Evolutionary conservation across 2,113 vertebrate species (phyloP), one percentile per base, ranked within the genome.

Genomic region (Globicephala melas): DNA sequence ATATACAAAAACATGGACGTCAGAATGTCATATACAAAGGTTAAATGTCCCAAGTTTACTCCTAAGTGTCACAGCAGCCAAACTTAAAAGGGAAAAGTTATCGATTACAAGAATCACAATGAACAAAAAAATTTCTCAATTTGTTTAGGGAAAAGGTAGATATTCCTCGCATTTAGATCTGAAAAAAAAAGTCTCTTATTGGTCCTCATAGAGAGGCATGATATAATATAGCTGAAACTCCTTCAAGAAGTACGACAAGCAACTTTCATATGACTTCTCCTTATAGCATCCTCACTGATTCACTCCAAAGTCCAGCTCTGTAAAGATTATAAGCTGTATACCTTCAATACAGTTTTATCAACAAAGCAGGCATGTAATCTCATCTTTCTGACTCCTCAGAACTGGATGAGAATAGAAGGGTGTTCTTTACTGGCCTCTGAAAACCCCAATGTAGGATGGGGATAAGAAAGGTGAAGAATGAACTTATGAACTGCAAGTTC

Each of bases 81-180:
- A 70, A 95, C 23, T 38, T 94, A 65, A 96, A 86, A 94, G 47
- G 25, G 17, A 93, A 74, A 68, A 3, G 44, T 79, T 91, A 88
- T 21, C 55, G 21, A 80, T 74, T 63, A 47, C 1, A 92, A 70
- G 71, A 85, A 58, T 60, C 33, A 67, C 15, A 67, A 67, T 33
- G 31, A 67, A 67, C 15, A 67, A 33, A n/a, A n/a, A n/a, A 17
- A 67, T 33, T 33, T 67, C 76, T 79, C 60, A 21, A 62, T 92
- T 84, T 92, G 17, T 47, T 95, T 55, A 53, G 25, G 17, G 74
- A 55, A 82, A 94, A 74, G 12, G 41, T 74, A 88, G 70, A 60
- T 38, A 76, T 55, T 38, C 14, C 53, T 28, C 47, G 10, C 71
- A 81, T 84, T 88, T 68, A 89, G 1, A n/a, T 76, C 68, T 85